Evolutionary conservation across 2,888 invertebrate genomes (phyloP).

Genomic region (Yponomeuta sedellus): DNA sequence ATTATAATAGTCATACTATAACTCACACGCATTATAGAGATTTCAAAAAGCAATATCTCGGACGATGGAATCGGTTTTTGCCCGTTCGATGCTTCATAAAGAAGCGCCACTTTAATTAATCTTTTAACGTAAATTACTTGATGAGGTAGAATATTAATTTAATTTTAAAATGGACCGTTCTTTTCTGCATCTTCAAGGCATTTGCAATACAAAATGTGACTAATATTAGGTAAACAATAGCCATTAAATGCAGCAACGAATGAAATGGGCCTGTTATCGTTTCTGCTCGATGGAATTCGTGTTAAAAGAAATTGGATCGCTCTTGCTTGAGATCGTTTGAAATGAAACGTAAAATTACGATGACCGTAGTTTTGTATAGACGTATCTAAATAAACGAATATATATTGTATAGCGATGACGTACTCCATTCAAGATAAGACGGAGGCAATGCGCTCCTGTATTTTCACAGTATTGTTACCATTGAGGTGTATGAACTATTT

Average conservation of each 20-base stretch:
- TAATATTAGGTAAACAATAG: conserved; percentile 6
- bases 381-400: conserved; percentile 11
- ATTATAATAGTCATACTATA: conserved; percentile 72
- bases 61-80: background rate
- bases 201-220: background rate
- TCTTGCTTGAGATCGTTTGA: conserved; percentile 60
- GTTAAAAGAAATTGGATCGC: conserved; percentile 64
- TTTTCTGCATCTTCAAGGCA: background rate
- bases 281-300: conserved; percentile 54
- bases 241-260: conserved; percentile 7
- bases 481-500: conserved; percentile 31
- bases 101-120: conserved; percentile 37
- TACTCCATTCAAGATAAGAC: conserved; percentile 13
- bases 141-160: conserved; percentile 50
- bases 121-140: conserved; percentile 29
- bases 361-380: conserved; percentile 41
- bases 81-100: background rate
- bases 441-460: conserved; percentile 36
- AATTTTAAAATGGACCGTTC: conserved; percentile 36
- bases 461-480: conserved; percentile 46
- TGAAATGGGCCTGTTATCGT: conserved; percentile 45
- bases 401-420: conserved; percentile 16
- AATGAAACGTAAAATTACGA: conserved; percentile 67
- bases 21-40: conserved; percentile 40
- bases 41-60: conserved; percentile 14